Evolutionary conservation across 2,797 vertebrate species (phyloP).

Genomic region (Holocentrus rufus): DNA sequence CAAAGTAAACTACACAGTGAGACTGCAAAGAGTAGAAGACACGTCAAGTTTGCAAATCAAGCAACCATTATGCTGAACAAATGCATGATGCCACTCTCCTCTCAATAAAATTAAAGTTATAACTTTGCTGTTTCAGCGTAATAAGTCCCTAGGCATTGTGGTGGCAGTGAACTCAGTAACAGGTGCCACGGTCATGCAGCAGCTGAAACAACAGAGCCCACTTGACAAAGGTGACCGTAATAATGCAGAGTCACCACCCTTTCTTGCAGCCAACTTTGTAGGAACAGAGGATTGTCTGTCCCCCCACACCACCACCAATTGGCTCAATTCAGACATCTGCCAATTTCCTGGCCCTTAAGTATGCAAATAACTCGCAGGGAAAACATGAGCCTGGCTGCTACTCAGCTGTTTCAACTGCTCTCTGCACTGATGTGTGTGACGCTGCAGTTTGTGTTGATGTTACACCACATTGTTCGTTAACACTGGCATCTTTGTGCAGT

Average conservation of each 20-base stretch:
- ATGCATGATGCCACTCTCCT: not conserved
- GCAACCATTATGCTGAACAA: not conserved
- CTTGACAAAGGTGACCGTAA: slow-evolving; percentile 69
- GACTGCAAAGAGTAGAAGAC: not conserved
- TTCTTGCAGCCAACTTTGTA: slow-evolving; percentile 46
- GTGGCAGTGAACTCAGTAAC: slow-evolving; percentile 44
- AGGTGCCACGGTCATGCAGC: slow-evolving; percentile 61
- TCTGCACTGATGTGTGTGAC: slow-evolving; percentile 38
- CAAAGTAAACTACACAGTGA: slow-evolving; percentile 25
- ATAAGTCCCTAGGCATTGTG: slow-evolving; percentile 9
- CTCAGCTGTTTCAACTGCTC: slow-evolving; percentile 48
- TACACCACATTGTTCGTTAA: slow-evolving; percentile 37
- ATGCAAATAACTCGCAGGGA: slow-evolving; percentile 76
- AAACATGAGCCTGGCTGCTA: slow-evolving; percentile 25
- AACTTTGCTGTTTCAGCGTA: not conserved
- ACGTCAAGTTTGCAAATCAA: not conserved
- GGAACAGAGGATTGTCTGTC: slow-evolving; percentile 70
- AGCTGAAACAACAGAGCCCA: slow-evolving; percentile 51
- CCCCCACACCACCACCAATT: slow-evolving; percentile 71
- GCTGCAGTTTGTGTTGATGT: slow-evolving; percentile 64
- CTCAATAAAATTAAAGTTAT: not conserved
- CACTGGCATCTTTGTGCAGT: slow-evolving; percentile 34
- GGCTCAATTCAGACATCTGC: slow-evolving; percentile 84
- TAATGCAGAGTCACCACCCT: slow-evolving; percentile 39
- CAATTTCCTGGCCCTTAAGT: slow-evolving; percentile 75